phyloP scores from a whole-genome alignment of 2,113 vertebrate species.

The Zosterops pallidus region DNA sequence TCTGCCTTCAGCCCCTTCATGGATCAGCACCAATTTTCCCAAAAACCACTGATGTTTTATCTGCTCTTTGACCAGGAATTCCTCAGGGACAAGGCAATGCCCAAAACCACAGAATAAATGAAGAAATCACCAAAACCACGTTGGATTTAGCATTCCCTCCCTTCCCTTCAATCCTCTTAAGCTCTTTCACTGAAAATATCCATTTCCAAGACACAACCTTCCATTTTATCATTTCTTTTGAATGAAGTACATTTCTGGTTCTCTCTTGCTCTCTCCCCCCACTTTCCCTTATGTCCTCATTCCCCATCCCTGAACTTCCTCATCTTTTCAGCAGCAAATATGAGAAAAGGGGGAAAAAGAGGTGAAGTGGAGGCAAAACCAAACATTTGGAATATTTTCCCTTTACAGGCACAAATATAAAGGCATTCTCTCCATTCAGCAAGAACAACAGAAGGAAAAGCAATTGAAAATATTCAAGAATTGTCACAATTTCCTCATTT shows the following conservation, averaged over 20 bases:
- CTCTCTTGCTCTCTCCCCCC: background rate
- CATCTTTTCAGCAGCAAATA: background rate
- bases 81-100: background rate
- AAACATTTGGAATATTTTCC: background rate
- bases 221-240: background rate
- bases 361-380: background rate
- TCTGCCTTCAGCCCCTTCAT: background rate
- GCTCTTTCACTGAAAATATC: background rate
- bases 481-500: constrained; percentile 40
- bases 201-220: background rate
- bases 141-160: background rate
- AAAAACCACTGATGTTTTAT: fast-evolving
- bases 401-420: background rate
- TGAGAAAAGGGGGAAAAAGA: background rate
- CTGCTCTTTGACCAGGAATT: background rate
- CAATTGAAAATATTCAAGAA: constrained; percentile 22
- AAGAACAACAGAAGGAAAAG: constrained; percentile 34
- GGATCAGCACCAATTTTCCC: background rate
- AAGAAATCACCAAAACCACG: background rate
- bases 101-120: fast-evolving
- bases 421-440: constrained; percentile 2
- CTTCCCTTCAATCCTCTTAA: background rate
- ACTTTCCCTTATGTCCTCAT: background rate
- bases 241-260: background rate
- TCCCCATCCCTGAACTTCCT: background rate